phyloP scores from a whole-genome alignment of 37 sponge, comb jelly and placozoan species.

The Ephydatia muelleri region DNA sequence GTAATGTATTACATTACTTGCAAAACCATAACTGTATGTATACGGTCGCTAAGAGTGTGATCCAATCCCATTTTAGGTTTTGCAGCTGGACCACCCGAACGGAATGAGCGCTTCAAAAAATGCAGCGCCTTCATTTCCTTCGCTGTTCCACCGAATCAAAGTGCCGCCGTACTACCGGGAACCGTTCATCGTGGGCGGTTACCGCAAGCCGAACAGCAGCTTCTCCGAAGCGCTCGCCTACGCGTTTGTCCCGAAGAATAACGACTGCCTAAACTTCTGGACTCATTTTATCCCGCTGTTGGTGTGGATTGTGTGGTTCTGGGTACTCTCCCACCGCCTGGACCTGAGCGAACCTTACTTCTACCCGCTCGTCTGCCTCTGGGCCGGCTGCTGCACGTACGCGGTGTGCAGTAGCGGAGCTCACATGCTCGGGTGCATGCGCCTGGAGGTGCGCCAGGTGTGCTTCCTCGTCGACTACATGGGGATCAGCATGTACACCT shows the following conservation, averaged over 20 bases:
- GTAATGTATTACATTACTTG: too few relatives aligned
- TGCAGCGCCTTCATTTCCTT: too few relatives aligned
- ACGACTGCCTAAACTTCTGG: slow-evolving; percentile 82
- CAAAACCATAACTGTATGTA: too few relatives aligned
- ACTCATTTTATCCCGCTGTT: slow-evolving; percentile 72
- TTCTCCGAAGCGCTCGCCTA: slow-evolving; percentile 25
- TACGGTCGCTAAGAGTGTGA: too few relatives aligned
- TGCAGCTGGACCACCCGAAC: too few relatives aligned
- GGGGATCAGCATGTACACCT: slow-evolving; percentile 67
- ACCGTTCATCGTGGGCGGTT: slow-evolving; percentile 62
- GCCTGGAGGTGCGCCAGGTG: slow-evolving; percentile 32
- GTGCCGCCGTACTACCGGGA: slow-evolving; percentile 31
- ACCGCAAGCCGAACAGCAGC: slow-evolving; percentile 26
- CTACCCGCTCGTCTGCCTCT: slow-evolving; percentile 66
- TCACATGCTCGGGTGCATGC: slow-evolving; percentile 55
- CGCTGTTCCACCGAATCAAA: background rate
- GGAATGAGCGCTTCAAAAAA: too few relatives aligned
- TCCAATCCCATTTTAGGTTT: too few relatives aligned
- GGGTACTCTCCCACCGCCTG: background rate
- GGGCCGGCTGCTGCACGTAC: slow-evolving; percentile 49
- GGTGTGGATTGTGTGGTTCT: slow-evolving; percentile 48
- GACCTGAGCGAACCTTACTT: slow-evolving; percentile 50
- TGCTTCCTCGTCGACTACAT: slow-evolving; percentile 83
- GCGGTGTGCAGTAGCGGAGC: slow-evolving; percentile 70
- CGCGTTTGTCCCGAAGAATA: slow-evolving; percentile 43